Percentiles rank a stretch among this genome's conserved stretches.
Conservation (phyloP, 1,140 invertebrate genomes). For the Drosophila simulans region DNA sequence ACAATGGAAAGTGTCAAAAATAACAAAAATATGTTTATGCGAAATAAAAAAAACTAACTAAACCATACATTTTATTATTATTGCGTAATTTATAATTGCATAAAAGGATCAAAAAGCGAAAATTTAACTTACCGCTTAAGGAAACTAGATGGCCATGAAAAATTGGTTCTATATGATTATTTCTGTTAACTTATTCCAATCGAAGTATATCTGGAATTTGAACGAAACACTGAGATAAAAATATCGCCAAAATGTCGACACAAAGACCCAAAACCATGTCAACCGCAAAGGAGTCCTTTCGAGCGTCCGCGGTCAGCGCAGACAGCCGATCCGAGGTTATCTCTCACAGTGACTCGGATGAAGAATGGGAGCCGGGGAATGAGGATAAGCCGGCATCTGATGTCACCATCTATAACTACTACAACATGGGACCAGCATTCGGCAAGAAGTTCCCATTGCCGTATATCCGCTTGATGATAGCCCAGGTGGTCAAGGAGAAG, state of each 20-base stretch:
- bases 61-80: neutral
- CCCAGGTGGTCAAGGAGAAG: slow-evolving; percentile 13
- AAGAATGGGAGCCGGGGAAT: neutral
- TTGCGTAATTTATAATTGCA: too few species aligned
- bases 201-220: neutral
- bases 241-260: slow-evolving; percentile 13
- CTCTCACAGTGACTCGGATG: neutral
- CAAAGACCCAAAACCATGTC: neutral
- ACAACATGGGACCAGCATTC: slow-evolving; percentile 62
- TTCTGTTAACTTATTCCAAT: neutral
- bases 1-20: slow-evolving; percentile 11
- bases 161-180: neutral
- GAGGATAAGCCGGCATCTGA: slow-evolving; percentile 38
- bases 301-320: neutral
- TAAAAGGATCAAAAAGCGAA: too few species aligned
- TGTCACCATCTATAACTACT: slow-evolving; percentile 59
- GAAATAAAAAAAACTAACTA: slow-evolving; percentile 21
- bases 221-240: too few species aligned
- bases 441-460: slow-evolving; percentile 57
- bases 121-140: too few species aligned
- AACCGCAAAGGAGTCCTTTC: neutral
- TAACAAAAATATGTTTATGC: slow-evolving; percentile 13
- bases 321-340: neutral
- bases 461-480: slow-evolving; percentile 36
- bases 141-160: neutral